Percentiles rank a stretch among this genome's conserved stretches.
These are phyloP conservation scores for Atractosteus spatula DNA, from an alignment of 2,113 vertebrate species.

Conservation along the genomic window DNA sequence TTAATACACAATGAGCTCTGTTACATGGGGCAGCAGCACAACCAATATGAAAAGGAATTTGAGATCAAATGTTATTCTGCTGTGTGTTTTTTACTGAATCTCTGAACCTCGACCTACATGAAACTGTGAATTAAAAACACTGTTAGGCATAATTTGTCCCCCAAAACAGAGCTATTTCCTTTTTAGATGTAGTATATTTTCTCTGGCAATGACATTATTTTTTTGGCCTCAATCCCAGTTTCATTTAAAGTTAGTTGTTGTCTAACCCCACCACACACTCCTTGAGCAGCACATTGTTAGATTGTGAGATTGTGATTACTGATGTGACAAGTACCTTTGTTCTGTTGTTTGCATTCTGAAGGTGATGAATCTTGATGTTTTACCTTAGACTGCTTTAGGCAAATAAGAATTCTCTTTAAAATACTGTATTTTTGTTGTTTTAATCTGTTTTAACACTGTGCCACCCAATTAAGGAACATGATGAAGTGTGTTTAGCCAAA, in stretches of 20 bases:
- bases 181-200: conserved; percentile 28
- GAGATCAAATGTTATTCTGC: conserved; percentile 14
- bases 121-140: conserved; percentile 35
- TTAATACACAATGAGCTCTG: no score
- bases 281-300: not conserved
- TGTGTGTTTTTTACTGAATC: conserved; percentile 24
- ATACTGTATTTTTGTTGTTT: no score
- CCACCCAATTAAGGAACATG: no score
- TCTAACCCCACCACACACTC: conserved; percentile 18
- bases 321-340: not conserved
- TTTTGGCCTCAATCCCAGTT: conserved; percentile 27
- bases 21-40: no score
- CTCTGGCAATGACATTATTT: conserved; percentile 30
- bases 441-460: no score
- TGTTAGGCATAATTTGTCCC: conserved; percentile 27
- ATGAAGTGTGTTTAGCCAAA: no score
- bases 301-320: conserved; percentile 1
- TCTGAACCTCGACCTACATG: conserved; percentile 15
- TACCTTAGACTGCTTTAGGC: no score
- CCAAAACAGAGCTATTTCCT: conserved; percentile 35
- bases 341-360: not conserved
- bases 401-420: no score
- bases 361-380: no score
- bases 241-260: conserved; percentile 28
- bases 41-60: not conserved